Evolutionary conservation across 2,113 vertebrate species (phyloP).

Genomic region (Cacatua alba): DNA sequence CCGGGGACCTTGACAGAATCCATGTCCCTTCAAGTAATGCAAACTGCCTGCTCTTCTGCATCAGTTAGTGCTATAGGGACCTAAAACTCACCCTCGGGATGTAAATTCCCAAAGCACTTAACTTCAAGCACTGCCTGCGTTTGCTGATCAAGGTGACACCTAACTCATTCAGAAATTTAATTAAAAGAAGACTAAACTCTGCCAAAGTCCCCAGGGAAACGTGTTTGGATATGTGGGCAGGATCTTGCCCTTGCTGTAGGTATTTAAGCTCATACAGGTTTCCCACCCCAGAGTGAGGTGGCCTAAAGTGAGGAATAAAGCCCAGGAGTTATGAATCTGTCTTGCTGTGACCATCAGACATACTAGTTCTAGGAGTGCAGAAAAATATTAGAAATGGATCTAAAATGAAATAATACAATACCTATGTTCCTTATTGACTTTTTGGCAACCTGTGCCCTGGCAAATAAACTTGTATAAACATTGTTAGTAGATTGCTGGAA

Average conservation of each 20-base stretch:
- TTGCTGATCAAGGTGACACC: neutral
- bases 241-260: neutral
- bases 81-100: neutral
- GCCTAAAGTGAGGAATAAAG: neutral
- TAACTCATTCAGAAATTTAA: neutral
- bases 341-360: neutral
- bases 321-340: neutral
- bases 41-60: neutral
- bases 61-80: neutral
- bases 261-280: neutral
- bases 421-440: constrained; percentile 10
- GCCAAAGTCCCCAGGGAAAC: neutral
- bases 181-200: neutral
- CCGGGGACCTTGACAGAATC: neutral
- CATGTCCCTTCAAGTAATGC: neutral
- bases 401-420: neutral
- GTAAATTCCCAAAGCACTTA: neutral
- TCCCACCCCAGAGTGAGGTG: neutral
- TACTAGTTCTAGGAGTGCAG: neutral
- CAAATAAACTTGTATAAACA: neutral
- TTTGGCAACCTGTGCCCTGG: neutral
- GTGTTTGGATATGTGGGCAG: neutral
- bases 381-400: neutral
- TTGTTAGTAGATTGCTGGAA: neutral
- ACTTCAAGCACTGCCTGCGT: neutral